A percentile compares a stretch with the other conserved stretches of the same genome.
phyloP scores from a whole-genome alignment of 1,140 invertebrate species.

The Cepaea nemoralis region DNA sequence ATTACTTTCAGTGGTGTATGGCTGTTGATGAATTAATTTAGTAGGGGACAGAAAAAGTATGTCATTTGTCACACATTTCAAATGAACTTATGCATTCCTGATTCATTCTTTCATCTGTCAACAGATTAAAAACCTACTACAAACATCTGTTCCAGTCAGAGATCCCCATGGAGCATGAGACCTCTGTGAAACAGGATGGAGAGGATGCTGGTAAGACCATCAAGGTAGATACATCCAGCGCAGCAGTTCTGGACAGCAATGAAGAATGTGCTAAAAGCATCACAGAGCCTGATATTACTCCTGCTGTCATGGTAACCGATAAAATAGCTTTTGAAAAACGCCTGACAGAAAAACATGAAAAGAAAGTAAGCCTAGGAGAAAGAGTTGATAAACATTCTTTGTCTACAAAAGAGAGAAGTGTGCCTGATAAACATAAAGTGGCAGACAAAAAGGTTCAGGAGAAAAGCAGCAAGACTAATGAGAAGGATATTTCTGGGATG shows the following conservation, averaged over 20 bases:
- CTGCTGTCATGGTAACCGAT: too few relatives aligned
- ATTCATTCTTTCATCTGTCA: not conserved
- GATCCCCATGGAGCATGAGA: not conserved
- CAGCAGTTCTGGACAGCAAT: not conserved
- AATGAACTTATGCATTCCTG: too few relatives aligned
- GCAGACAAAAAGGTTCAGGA: not conserved
- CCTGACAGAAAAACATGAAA: not conserved
- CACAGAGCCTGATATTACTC: not conserved
- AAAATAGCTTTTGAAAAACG: not conserved
- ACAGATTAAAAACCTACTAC: slow-evolving; percentile 29
- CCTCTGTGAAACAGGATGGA: not conserved
- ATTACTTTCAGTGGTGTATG: too few relatives aligned
- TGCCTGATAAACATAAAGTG: not conserved
- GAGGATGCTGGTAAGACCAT: not conserved
- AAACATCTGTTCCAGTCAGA: slow-evolving; percentile 10
- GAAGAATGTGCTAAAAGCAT: not conserved
- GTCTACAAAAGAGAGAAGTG: not conserved
- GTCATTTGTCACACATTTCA: too few relatives aligned
- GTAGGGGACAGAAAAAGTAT: too few relatives aligned
- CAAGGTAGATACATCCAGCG: too few relatives aligned
- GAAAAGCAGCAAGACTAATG: not conserved
- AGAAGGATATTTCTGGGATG: not conserved
- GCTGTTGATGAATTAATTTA: too few relatives aligned
- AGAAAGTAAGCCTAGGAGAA: not conserved
- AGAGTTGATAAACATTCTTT: not conserved